A percentile compares a stretch with the other conserved stretches of the same genome.
Evolutionary conservation across 1,140 invertebrate species (phyloP).

Genomic region (Glossosoma conforme): DNA sequence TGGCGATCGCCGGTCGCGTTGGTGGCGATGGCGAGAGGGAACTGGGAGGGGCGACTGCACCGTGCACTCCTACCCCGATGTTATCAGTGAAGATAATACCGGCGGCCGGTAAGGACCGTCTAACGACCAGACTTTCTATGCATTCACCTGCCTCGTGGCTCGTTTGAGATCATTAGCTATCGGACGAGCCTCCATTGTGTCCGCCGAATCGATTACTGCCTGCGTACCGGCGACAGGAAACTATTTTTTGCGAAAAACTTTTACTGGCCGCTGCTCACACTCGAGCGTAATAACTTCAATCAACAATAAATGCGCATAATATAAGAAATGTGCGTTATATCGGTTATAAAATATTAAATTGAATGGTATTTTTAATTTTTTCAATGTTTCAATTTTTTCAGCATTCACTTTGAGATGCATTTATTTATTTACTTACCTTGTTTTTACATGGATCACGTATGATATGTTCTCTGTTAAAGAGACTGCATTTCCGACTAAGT

Average conservation of each 20-base stretch:
- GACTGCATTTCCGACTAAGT: no score
- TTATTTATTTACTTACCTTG: no score
- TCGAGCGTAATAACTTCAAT: background rate
- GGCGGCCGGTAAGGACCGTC: background rate
- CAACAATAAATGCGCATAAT: background rate
- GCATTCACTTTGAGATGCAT: no score
- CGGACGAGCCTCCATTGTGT: background rate
- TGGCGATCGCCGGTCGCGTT: background rate
- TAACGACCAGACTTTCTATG: slow-evolving; percentile 20
- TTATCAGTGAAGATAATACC: background rate
- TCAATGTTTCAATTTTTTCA: no score
- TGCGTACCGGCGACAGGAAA: slow-evolving; percentile 2
- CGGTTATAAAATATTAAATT: no score
- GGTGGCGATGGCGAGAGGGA: no score
- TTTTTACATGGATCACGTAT: no score
- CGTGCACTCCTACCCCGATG: no score
- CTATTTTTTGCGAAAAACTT: slow-evolving; percentile 5
- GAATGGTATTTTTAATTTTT: no score
- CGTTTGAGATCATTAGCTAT: slow-evolving; percentile 10
- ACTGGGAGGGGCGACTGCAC: slow-evolving; percentile 1
- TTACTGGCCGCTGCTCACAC: background rate
- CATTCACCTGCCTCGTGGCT: slow-evolving; percentile 13
- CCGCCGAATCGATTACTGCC: slow-evolving; percentile 2
- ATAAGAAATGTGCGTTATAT: background rate
- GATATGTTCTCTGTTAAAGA: no score